Conservation (phyloP, 1,140 invertebrate species). For the Campoletis sonorensis region DNA sequence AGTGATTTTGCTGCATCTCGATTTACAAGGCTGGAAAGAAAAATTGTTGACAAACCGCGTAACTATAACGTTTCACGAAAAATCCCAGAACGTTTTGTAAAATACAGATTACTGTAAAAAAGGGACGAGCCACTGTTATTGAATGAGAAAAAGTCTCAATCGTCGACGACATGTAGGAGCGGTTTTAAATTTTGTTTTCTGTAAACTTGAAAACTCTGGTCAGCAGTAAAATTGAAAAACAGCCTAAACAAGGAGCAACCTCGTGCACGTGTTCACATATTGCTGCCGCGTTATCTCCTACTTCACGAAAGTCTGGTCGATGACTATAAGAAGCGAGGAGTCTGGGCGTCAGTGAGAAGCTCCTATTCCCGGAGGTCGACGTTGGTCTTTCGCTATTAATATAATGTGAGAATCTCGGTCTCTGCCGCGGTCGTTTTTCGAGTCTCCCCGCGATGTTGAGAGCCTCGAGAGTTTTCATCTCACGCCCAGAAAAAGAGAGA, state of each 20-base stretch:
- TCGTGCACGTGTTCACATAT: background rate
- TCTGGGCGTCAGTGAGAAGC: background rate
- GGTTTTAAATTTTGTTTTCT: too few relatives aligned
- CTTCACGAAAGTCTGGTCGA: constrained; percentile 21
- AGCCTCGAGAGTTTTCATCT: background rate
- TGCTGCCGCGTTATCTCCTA: background rate
- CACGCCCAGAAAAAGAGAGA: background rate
- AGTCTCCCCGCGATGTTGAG: background rate
- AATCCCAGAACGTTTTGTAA: too few relatives aligned
- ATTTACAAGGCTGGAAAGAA: too few relatives aligned
- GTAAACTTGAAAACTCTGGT: too few relatives aligned
- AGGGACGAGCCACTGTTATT: too few relatives aligned
- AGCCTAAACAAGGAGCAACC: background rate
- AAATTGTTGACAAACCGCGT: too few relatives aligned
- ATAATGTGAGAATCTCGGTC: constrained; percentile 48
- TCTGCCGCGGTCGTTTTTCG: constrained; percentile 30
- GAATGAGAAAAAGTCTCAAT: too few relatives aligned
- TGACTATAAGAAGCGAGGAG: constrained; percentile 9
- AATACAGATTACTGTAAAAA: too few relatives aligned
- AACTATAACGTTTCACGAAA: too few relatives aligned
- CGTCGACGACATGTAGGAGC: too few relatives aligned
- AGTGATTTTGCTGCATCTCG: too few relatives aligned
- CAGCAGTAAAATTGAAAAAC: background rate
- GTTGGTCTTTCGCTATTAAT: constrained; percentile 48
- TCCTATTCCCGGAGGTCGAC: constrained; percentile 48